Conservation (phyloP, 2,888 invertebrate species). For the Carpatolechia fugitivella region DNA sequence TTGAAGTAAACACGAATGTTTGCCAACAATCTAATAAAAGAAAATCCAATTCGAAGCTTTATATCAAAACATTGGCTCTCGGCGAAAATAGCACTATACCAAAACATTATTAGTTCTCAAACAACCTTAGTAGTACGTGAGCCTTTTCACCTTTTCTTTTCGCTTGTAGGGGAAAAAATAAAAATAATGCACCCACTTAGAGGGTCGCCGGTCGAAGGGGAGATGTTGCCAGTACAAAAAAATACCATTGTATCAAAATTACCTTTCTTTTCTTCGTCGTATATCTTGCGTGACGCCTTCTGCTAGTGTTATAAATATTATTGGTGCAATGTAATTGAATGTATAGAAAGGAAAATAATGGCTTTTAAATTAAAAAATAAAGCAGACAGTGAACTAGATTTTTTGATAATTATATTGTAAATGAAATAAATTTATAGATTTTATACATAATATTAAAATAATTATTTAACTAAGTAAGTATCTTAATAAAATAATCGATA, state of each 20-base stretch:
- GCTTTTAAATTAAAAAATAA: too few relatives aligned
- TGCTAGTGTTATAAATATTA: slow-evolving; percentile 28
- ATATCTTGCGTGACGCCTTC: slow-evolving; percentile 30
- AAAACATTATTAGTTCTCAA: slow-evolving; percentile 26
- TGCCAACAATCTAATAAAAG: neutral
- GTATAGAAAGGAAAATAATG: too few relatives aligned
- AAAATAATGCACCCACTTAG: slow-evolving; percentile 21
- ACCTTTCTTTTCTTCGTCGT: slow-evolving; percentile 30
- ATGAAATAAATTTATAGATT: too few relatives aligned
- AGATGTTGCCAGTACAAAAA: slow-evolving; percentile 26
- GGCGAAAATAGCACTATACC: slow-evolving; percentile 8
- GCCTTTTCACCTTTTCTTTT: slow-evolving; percentile 25
- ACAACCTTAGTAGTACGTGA: slow-evolving; percentile 29
- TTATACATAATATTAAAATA: too few relatives aligned
- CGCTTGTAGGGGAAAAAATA: slow-evolving; percentile 18
- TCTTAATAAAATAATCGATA: too few relatives aligned
- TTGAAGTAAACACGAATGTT: too few relatives aligned
- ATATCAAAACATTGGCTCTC: neutral
- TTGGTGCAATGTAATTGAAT: neutral
- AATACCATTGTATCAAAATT: slow-evolving; percentile 36
- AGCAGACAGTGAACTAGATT: too few relatives aligned
- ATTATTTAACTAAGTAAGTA: too few relatives aligned
- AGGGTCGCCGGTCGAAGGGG: slow-evolving; percentile 12
- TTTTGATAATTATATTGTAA: too few relatives aligned
- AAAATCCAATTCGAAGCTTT: too few relatives aligned